These are phyloP conservation scores for Orthosia gracilis DNA, from an alignment of 2,888 invertebrate genomes.

Conservation along the genomic window DNA sequence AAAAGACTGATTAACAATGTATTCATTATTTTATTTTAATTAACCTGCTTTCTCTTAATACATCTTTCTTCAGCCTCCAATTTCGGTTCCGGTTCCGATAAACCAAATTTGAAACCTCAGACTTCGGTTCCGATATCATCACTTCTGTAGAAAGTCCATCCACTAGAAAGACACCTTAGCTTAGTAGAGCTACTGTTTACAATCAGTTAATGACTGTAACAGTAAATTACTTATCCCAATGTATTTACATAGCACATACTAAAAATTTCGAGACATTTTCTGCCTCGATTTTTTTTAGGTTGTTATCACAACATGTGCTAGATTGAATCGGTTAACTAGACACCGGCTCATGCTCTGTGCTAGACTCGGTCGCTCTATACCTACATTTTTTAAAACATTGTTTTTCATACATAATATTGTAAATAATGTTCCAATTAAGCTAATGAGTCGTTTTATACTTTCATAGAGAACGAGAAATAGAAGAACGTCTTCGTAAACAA, in stretches of 20 bases:
- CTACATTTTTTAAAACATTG: constrained; percentile 70
- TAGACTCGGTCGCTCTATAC: constrained; percentile 71
- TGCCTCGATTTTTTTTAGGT: constrained; percentile 65
- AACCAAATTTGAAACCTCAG: no score
- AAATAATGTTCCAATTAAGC: neutral
- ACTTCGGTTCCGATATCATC: no score
- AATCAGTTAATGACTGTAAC: no score
- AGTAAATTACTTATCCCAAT: neutral
- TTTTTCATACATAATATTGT: neutral
- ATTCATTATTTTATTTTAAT: no score
- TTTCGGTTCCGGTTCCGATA: no score
- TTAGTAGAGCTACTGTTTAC: no score
- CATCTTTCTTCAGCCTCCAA: no score
- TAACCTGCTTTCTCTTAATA: no score
- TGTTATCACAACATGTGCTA: constrained; percentile 54
- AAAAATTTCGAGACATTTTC: constrained; percentile 67
- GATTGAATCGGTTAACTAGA: constrained; percentile 66
- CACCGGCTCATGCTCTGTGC: constrained; percentile 64
- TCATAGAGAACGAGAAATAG: constrained; percentile 95
- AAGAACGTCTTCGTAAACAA: constrained; percentile 95
- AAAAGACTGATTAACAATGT: no score
- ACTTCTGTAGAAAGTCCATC: no score
- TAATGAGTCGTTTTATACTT: constrained; percentile 25
- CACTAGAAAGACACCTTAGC: no score
- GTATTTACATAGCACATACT: neutral